phyloP scores from a whole-genome alignment of 2,797 vertebrate genomes.

The Aselliscus stoliczkanus region DNA sequence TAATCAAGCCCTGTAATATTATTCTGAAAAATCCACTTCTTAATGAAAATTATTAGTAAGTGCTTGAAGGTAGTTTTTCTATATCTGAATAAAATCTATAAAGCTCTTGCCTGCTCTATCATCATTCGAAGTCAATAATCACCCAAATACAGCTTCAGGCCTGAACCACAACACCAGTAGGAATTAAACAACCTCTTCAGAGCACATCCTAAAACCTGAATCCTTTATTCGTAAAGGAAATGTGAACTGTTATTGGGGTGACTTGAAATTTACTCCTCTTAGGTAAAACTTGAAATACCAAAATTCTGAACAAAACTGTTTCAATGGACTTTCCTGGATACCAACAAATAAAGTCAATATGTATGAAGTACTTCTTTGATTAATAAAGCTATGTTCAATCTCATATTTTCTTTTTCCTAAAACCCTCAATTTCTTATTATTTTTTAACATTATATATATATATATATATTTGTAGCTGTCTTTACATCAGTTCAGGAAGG shows the following conservation, averaged over 20 bases:
- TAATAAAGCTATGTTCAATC: neutral
- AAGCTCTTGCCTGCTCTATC: neutral
- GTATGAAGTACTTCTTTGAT: neutral
- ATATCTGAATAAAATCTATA: neutral
- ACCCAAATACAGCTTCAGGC: neutral
- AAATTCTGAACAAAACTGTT: neutral
- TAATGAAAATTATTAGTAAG: slow-evolving; percentile 12
- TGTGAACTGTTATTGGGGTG: neutral
- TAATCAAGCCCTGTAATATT: neutral
- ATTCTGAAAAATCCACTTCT: slow-evolving; percentile 5
- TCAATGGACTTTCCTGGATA: neutral
- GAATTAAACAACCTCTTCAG: neutral
- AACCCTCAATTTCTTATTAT: neutral
- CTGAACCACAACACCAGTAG: neutral
- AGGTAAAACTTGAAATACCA: neutral
- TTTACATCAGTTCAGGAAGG: neutral
- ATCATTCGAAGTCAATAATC: neutral
- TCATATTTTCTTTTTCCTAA: neutral
- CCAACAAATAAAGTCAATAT: neutral
- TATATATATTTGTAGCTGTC: neutral
- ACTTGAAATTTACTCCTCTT: neutral
- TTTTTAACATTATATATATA: neutral
- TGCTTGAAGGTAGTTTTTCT: neutral
- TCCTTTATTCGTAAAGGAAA: neutral
- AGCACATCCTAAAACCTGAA: neutral